Percentiles rank a stretch among this genome's conserved stretches.
Conservation (phyloP, 37 sponge, comb jelly and placozoan genomes). For the Agelas oroides region DNA sequence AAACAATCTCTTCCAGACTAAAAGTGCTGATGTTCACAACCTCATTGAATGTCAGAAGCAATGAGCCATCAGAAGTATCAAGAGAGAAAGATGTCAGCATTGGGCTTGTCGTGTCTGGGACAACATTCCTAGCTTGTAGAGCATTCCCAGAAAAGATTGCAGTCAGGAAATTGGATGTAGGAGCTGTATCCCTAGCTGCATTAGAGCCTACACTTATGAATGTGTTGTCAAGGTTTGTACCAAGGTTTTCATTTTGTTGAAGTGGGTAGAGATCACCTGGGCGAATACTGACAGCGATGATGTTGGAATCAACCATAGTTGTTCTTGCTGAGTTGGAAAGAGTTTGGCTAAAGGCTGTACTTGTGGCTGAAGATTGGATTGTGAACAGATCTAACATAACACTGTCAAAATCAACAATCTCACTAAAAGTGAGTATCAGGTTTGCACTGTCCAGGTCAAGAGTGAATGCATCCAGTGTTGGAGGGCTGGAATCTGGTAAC, state of each 20-base stretch:
- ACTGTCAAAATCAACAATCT: slow-evolving; percentile 48
- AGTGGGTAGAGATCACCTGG: slow-evolving; percentile 30
- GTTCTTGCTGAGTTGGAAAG: slow-evolving; percentile 25
- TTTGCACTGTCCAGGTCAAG: slow-evolving; percentile 60
- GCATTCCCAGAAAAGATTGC: slow-evolving; percentile 33
- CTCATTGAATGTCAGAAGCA: slow-evolving; percentile 77
- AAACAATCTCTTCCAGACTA: slow-evolving; percentile 32
- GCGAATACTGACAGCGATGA: slow-evolving; percentile 23
- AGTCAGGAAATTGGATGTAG: slow-evolving; percentile 30
- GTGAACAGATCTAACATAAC: slow-evolving; percentile 21
- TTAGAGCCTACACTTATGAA: slow-evolving; percentile 32
- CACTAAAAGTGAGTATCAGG: slow-evolving; percentile 75
- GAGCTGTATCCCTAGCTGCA: slow-evolving; percentile 20
- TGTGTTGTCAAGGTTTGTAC: slow-evolving; percentile 45
- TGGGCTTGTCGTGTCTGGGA: slow-evolving; percentile 77
- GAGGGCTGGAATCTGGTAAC: slow-evolving; percentile 56
- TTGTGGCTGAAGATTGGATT: slow-evolving; percentile 24
- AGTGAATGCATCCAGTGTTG: slow-evolving; percentile 56
- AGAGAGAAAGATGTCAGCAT: slow-evolving; percentile 61
- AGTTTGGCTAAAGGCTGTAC: neutral
- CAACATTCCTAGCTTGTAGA: slow-evolving; percentile 39
- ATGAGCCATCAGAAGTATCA: slow-evolving; percentile 40
- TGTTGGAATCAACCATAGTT: slow-evolving; percentile 9
- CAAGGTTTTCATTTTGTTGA: slow-evolving; percentile 46
- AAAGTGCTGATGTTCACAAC: slow-evolving; percentile 67